A percentile compares a stretch with the other conserved stretches of the same genome.
phyloP scores from a whole-genome alignment of 2,797 vertebrate genomes.

The Erethizon dorsatum region DNA sequence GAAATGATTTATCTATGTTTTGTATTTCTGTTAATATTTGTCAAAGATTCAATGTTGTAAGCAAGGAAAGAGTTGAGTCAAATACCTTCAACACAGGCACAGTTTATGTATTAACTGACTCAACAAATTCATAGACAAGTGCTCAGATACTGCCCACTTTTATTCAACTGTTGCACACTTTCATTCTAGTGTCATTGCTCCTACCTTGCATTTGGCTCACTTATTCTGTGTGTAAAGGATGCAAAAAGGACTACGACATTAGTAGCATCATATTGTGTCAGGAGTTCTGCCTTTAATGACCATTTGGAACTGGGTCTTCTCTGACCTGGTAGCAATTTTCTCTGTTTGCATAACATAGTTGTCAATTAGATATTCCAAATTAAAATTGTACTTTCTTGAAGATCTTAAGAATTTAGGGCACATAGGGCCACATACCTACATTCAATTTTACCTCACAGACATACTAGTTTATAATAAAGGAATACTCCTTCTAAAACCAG shows the following conservation, averaged over 20 bases:
- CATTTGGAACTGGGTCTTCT: not conserved
- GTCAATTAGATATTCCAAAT: not conserved
- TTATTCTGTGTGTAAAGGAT: not conserved
- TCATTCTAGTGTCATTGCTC: not conserved
- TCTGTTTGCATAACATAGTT: not conserved
- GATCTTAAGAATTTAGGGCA: not conserved
- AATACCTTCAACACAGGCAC: constrained; percentile 13
- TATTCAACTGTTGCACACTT: not conserved
- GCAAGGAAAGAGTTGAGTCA: not conserved
- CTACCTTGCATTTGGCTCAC: not conserved
- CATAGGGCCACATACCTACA: not conserved
- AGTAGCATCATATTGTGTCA: not conserved
- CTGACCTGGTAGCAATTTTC: not conserved
- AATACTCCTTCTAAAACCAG: not conserved
- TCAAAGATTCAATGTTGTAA: constrained; percentile 52
- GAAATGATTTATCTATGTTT: not conserved
- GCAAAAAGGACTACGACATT: not conserved
- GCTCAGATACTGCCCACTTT: not conserved
- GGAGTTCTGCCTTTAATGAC: not conserved
- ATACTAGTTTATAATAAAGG: not conserved
- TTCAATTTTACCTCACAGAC: not conserved
- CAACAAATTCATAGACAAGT: not conserved
- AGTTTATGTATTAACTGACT: constrained; percentile 45
- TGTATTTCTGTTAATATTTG: constrained; percentile 38
- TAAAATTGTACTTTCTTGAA: constrained; percentile 33